These are phyloP conservation scores for Oscheius onirici DNA, from an alignment of 2,888 invertebrate genomes.

Conservation along the genomic window DNA sequence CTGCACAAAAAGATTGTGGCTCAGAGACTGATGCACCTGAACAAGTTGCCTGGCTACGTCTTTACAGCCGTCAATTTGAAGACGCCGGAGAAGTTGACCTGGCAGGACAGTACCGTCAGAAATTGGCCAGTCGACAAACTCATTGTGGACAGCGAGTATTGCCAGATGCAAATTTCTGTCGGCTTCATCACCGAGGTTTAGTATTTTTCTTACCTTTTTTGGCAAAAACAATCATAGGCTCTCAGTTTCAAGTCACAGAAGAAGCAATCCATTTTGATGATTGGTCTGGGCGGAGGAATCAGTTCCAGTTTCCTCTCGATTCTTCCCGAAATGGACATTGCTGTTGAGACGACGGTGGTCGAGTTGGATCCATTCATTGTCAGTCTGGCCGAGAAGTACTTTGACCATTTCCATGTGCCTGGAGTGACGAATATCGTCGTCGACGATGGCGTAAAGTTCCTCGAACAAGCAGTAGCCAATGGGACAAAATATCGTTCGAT, in stretches of 20 bases:
- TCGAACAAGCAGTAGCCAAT: slow-evolving; percentile 14
- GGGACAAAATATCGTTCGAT: slow-evolving; percentile 25
- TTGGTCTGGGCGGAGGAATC: slow-evolving; percentile 47
- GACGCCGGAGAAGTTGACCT: slow-evolving; percentile 19
- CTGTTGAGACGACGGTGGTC: slow-evolving; percentile 40
- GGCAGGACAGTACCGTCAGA: slow-evolving; percentile 36
- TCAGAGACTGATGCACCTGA: slow-evolving; percentile 13
- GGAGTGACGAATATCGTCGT: slow-evolving; percentile 35
- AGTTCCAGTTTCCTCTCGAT: slow-evolving; percentile 46
- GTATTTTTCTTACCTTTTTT: neutral
- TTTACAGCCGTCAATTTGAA: slow-evolving; percentile 8
- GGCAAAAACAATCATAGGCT: slow-evolving; percentile 32
- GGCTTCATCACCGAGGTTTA: slow-evolving; percentile 44
- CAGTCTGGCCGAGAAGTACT: slow-evolving; percentile 39
- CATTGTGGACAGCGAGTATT: slow-evolving; percentile 44
- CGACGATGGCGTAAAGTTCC: slow-evolving; percentile 34
- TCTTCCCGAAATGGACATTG: slow-evolving; percentile 28
- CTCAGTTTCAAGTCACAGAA: slow-evolving; percentile 37
- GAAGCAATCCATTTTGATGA: slow-evolving; percentile 40
- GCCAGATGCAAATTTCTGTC: slow-evolving; percentile 37
- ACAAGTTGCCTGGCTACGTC: slow-evolving; percentile 16
- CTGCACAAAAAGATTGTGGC: slow-evolving; percentile 29
- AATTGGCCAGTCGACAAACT: slow-evolving; percentile 49
- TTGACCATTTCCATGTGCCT: slow-evolving; percentile 39
- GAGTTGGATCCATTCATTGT: slow-evolving; percentile 45